These are phyloP conservation scores for Eubucco bourcierii DNA, from an alignment of 2,113 vertebrate species.

Conservation along the genomic window DNA sequence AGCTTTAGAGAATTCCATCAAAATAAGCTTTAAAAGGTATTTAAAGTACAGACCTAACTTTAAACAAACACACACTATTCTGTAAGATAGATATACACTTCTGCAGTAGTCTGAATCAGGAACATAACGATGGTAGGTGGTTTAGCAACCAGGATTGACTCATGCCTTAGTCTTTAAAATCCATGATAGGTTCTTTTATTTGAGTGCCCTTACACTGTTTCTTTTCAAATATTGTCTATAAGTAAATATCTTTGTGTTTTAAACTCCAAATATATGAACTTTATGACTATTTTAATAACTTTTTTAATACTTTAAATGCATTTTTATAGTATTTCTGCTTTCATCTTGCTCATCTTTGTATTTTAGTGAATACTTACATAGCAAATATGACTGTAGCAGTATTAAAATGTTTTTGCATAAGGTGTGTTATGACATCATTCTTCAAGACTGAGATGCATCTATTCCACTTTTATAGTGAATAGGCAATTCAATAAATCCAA, in stretches of 20 bases:
- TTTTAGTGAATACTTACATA: not conserved
- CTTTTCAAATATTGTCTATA: not conserved
- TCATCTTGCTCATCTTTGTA: not conserved
- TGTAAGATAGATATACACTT: accelerated
- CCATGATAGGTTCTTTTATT: not conserved
- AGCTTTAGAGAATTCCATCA: not conserved
- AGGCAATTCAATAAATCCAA: not conserved
- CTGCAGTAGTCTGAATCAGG: not conserved
- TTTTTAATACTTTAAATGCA: not conserved
- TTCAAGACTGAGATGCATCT: not conserved
- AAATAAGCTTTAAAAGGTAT: not conserved
- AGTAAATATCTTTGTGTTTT: not conserved
- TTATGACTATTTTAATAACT: not conserved
- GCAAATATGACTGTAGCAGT: not conserved
- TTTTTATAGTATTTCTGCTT: not conserved
- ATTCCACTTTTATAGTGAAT: not conserved
- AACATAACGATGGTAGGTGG: not conserved
- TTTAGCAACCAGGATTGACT: not conserved
- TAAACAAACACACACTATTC: not conserved
- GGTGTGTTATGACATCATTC: not conserved
- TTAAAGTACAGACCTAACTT: not conserved
- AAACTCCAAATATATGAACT: not conserved
- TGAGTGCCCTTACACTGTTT: not conserved
- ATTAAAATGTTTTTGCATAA: not conserved
- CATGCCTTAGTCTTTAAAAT: not conserved